These are phyloP conservation scores for Phymorhynchus buccinoides DNA, from an alignment of 1,140 invertebrate genomes.

Conservation along the genomic window DNA sequence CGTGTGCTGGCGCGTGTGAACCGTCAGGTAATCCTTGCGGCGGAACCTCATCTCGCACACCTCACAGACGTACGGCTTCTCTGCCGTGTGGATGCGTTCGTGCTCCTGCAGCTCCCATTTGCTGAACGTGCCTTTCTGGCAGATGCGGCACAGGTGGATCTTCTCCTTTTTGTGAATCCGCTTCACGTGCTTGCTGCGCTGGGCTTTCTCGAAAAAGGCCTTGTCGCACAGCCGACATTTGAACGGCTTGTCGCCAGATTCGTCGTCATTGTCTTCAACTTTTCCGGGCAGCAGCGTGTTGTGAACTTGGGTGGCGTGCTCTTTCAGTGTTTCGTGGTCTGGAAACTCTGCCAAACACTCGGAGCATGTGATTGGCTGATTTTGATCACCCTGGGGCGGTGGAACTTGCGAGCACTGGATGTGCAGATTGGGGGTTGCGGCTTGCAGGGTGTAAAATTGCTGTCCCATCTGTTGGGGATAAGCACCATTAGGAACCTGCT, in stretches of 20 bases:
- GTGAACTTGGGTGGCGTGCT: conserved; percentile 23
- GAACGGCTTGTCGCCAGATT: conserved; percentile 25
- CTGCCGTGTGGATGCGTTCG: conserved; percentile 25
- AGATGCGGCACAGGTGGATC: conserved; percentile 25
- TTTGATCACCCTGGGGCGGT: conserved; percentile 29
- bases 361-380: conserved; percentile 29
- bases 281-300: too few species aligned
- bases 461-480: background rate
- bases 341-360: conserved; percentile 37
- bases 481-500: background rate
- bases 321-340: conserved; percentile 9
- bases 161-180: conserved; percentile 36
- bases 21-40: conserved; percentile 30
- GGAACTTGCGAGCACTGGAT: conserved; percentile 13
- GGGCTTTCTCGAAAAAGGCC: conserved; percentile 28
- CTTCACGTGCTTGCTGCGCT: conserved; percentile 37
- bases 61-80: conserved; percentile 26
- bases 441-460: background rate
- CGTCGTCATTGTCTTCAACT: too few species aligned
- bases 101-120: conserved; percentile 32
- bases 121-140: conserved; percentile 29
- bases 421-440: background rate
- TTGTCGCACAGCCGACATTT: conserved; percentile 31
- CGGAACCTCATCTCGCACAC: conserved; percentile 29
- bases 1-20: conserved; percentile 37